Evolutionary conservation across 2,113 vertebrate species (phyloP).

Genomic region (Lanius ludovicianus): DNA sequence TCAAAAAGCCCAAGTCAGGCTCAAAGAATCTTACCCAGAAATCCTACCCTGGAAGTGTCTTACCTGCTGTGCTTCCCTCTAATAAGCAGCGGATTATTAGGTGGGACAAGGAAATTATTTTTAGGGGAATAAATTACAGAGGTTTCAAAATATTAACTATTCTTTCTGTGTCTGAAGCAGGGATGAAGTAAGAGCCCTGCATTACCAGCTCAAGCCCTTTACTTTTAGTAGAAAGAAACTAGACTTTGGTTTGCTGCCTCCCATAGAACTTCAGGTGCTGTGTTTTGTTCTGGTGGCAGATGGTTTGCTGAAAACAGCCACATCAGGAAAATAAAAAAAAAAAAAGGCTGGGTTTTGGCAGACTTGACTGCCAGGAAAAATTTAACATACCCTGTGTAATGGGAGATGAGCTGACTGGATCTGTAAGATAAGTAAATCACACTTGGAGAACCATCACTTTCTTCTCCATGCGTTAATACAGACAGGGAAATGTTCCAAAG

Average conservation of each 20-base stretch:
- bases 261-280: slow-evolving; percentile 22
- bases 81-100: slow-evolving; percentile 15
- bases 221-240: not conserved
- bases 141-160: slow-evolving; percentile 41
- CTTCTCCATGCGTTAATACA: not conserved
- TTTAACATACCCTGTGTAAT: not conserved
- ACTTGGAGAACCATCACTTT: not conserved
- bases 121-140: slow-evolving; percentile 29
- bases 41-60: slow-evolving; percentile 8
- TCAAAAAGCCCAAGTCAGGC: slow-evolving; percentile 43
- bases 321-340: not conserved
- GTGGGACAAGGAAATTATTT: slow-evolving; percentile 32
- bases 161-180: not conserved
- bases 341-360: not conserved
- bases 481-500: not conserved
- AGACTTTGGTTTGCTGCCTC: not conserved
- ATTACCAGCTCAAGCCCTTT: not conserved
- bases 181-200: not conserved
- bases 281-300: slow-evolving; percentile 28
- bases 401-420: not conserved
- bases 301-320: not conserved
- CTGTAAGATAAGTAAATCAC: slow-evolving; percentile 7
- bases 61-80: not conserved
- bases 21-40: slow-evolving; percentile 53
- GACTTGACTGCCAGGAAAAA: not conserved